Percentiles rank a stretch among this genome's conserved stretches.
Evolutionary conservation across 2,888 invertebrate species (phyloP).

Genomic region (Idaea aversata): DNA sequence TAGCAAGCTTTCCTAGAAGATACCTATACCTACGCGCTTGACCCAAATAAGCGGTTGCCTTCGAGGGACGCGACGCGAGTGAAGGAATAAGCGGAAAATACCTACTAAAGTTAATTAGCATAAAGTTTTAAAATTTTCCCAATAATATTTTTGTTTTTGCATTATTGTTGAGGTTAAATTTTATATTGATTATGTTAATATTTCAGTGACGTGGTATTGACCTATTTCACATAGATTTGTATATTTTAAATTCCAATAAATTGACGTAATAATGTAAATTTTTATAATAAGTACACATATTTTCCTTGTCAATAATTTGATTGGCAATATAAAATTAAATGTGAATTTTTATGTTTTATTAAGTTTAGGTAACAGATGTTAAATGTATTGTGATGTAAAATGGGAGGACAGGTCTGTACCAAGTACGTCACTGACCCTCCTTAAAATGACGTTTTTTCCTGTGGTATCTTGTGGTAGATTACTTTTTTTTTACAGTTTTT

Average conservation of each 20-base stretch:
- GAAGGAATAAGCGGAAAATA: background rate
- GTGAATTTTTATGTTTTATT: background rate
- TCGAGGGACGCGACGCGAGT: no score
- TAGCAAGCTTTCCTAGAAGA: no score
- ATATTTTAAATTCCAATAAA: slow-evolving; percentile 39
- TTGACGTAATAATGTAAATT: slow-evolving; percentile 37
- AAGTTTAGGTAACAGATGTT: background rate
- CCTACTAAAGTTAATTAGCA: slow-evolving; percentile 8
- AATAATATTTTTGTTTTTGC: slow-evolving; percentile 40
- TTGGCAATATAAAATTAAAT: slow-evolving; percentile 17
- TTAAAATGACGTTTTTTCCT: background rate
- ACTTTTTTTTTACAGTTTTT: no score
- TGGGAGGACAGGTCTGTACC: background rate
- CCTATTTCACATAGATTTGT: slow-evolving; percentile 16
- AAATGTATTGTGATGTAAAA: background rate
- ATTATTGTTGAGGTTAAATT: slow-evolving; percentile 1
- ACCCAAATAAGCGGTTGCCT: no score
- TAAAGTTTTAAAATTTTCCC: slow-evolving; percentile 17
- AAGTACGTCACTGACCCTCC: background rate
- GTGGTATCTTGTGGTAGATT: background rate
- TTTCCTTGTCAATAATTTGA: slow-evolving; percentile 22
- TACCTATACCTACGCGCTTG: no score
- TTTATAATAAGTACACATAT: background rate
- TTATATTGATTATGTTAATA: slow-evolving; percentile 29
- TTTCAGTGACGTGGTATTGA: slow-evolving; percentile 48